Percentiles rank a stretch among this genome's conserved stretches.
phyloP scores from a whole-genome alignment of 2,888 invertebrate genomes.

The Sphaeridia pumilis region DNA sequence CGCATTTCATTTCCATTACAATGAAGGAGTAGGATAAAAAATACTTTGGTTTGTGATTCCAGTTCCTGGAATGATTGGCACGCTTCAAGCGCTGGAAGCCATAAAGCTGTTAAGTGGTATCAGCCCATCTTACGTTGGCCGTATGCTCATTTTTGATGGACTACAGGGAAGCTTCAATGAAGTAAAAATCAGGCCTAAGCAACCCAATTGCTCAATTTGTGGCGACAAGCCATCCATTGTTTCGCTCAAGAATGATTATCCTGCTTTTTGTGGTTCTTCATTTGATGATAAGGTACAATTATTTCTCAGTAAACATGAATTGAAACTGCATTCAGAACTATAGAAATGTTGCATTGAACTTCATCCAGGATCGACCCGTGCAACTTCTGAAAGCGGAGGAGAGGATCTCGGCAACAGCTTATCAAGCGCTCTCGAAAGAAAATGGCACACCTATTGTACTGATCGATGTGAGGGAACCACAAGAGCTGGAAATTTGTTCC shows the following conservation, averaged over 20 bases:
- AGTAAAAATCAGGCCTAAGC: constrained; percentile 61
- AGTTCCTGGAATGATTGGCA: constrained; percentile 85
- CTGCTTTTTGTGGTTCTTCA: constrained; percentile 74
- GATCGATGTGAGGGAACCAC: constrained; percentile 74
- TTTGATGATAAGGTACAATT: constrained; percentile 87
- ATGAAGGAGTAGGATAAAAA: not conserved
- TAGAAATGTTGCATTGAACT: no score
- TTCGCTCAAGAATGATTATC: constrained; percentile 65
- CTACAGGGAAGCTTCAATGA: constrained; percentile 59
- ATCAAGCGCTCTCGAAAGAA: constrained; percentile 40
- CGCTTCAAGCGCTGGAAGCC: constrained; percentile 84
- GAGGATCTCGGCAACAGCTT: constrained; percentile 51
- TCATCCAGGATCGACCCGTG: constrained; percentile 10
- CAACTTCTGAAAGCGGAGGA: constrained; percentile 40
- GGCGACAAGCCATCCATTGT: constrained; percentile 60
- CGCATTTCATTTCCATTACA: not conserved
- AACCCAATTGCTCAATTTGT: constrained; percentile 64
- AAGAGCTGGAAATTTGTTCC: constrained; percentile 77
- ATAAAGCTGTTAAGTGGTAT: constrained; percentile 68
- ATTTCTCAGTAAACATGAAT: no score
- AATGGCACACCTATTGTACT: constrained; percentile 45
- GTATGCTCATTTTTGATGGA: constrained; percentile 78
- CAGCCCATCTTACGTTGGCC: constrained; percentile 50
- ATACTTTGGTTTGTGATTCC: no score
- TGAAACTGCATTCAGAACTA: no score